Base-by-base conservation (phyloP, 2,113 vertebrate genomes). In the Helogale parvula region DNA sequence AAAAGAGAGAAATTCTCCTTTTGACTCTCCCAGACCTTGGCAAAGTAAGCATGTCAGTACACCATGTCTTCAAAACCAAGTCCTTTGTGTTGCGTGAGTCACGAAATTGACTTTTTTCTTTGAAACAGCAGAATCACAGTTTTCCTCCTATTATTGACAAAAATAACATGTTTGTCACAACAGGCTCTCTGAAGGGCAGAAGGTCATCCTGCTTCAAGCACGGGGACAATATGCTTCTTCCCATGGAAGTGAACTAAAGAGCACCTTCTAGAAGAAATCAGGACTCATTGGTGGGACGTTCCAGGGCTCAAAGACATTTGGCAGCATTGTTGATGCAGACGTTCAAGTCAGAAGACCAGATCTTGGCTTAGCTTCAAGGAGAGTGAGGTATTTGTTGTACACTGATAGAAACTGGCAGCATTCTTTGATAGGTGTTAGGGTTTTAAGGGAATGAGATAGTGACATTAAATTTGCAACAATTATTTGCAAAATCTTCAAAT, bases 321-420 rank as follows among this genome's bases (percentile, higher is more conserved):
- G 79, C 93, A 93, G 35, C 47, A 3, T 4, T 8, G 7, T 11
- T 4, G 0, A 16, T 38, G n/a, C n/a, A 41, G 52, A 68, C n/a
- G 0, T 57, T 69, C 17, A 33, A 21, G 76, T 82, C 84, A 69
- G 80, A 89, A 91, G 82, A 93, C 15, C 92, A 71, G 33, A 41
- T 63, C 57, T 72, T 93, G 93, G 96, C 86, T 76, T 12, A 66
- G 50, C 79, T 92, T 97, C 80, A 47, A 82, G 93, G 92, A 54
- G 31, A 93, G 74, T 76, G 82, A 96, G 68, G 74, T 71, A 77
- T 97, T 92, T 84, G 79, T 35, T 89, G 63, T 77, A 76, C 45
- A 87, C 50, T 0, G 9, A 31, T 87, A 29, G 65, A 83, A 93
- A 89, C 69, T 77, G 88, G 60, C 79, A 72, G 31, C 0, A 52